Base-by-base conservation (phyloP, 2,113 vertebrate species). In the Arvicanthis niloticus region DNA sequence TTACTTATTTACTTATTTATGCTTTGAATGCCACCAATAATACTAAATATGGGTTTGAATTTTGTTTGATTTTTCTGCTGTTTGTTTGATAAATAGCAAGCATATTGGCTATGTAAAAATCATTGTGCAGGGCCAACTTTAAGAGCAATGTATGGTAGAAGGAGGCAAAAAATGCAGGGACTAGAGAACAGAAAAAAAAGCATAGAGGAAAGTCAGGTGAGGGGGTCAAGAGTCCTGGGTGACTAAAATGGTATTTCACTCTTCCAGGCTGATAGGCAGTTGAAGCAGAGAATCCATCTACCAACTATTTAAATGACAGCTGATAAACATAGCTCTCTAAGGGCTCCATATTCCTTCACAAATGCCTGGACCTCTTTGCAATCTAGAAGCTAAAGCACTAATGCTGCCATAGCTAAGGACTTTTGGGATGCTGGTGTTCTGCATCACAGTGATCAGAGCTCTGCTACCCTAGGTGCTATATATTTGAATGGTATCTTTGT, bases 401-500 rank as follows among this genome's bases (percentile, higher is more conserved):
- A 78, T 77, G 56, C 7, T 84, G 31, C 40, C 22, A 45, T 1
- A 68, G 31, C 1, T 21, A 68, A 85, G 11, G 37, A 58, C 62
- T 62, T 87, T n/a, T 24, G 56, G 68, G 68, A 68, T 56, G n/a
- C 78, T 42, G 22, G 56, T 7, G 16, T 42, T 62, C 42, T 93
- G 37, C 31, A 37, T 5, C 24, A 17, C 26, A 29, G 75, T 19
- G 16, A 68, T 19, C 88, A 37, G 26, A 70, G 76, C 40, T n/a
- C 16, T 34, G n/a, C 19, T 56, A 34, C 48, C 7, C 40, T 45
- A 37, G 37, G 26, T 80, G 21, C 29, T 80, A 84, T 21, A n/a
- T 53, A 92, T 95, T 93, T 95, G 88, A 97, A 93, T 81, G 88
- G 67, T 22, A 68, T 56, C 89, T 86, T 81, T 70, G 53, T 24